phyloP scores from a whole-genome alignment of 2,113 vertebrate genomes.

The Cyprinodon brontotheroides region DNA sequence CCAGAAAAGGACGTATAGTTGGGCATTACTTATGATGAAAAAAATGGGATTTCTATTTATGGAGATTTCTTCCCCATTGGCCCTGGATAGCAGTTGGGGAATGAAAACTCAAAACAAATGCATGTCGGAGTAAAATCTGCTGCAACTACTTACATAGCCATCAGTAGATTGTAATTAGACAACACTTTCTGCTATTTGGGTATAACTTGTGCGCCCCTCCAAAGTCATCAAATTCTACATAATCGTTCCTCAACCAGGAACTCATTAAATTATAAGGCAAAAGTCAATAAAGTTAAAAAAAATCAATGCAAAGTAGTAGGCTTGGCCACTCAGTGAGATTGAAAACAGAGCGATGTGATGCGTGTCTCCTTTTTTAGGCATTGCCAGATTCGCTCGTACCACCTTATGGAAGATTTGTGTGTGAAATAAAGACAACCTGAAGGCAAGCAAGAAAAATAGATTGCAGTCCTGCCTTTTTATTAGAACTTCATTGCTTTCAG shows the following conservation, averaged over 20 bases:
- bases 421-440: conserved; percentile 1
- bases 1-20: no score
- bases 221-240: conserved; percentile 27
- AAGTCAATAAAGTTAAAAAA: conserved; percentile 39
- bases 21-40: no score
- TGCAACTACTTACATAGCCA: no score
- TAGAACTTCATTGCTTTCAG: conserved; percentile 14
- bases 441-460: conserved; percentile 7
- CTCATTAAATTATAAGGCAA: conserved; percentile 23
- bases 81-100: no score
- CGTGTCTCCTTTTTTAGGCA: conserved; percentile 1
- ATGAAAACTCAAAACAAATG: no score
- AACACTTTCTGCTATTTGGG: not conserved
- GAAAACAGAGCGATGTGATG: conserved; percentile 30
- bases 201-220: not conserved
- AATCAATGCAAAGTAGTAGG: conserved; percentile 32
- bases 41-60: no score
- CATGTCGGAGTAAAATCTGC: no score
- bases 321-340: conserved; percentile 51
- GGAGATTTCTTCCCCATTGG: no score
- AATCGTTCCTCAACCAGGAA: conserved; percentile 29
- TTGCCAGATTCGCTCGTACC: conserved; percentile 16
- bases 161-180: not conserved
- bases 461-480: conserved; percentile 1
- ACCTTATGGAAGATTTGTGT: conserved; percentile 14